A percentile compares a stretch with the other conserved stretches of the same genome.
These are phyloP conservation scores for Tetropium fuscum DNA, from an alignment of 2,888 invertebrate species.

Conservation along the genomic window DNA sequence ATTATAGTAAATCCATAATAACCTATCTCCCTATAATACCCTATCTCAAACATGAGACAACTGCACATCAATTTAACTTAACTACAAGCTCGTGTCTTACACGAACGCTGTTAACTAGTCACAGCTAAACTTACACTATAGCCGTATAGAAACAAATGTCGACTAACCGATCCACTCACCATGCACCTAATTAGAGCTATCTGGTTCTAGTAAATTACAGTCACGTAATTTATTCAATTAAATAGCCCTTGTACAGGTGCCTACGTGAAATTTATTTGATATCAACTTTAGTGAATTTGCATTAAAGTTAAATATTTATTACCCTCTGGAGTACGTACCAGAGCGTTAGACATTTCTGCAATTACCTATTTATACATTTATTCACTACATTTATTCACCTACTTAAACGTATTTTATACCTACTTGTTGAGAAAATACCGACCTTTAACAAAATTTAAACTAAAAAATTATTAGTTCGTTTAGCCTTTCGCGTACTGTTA, in stretches of 20 bases:
- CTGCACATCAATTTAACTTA: not conserved
- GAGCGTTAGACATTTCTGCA: no score
- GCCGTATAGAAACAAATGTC: slow-evolving; percentile 14
- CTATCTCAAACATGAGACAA: not conserved
- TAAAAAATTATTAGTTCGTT: no score
- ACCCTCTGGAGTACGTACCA: not conserved
- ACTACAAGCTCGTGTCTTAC: slow-evolving; percentile 15
- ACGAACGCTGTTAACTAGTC: slow-evolving; percentile 21
- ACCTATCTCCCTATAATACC: no score
- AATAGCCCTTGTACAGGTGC: slow-evolving; percentile 38
- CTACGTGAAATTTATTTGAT: slow-evolving; percentile 41
- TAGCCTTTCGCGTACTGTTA: no score
- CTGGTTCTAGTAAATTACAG: slow-evolving; percentile 30
- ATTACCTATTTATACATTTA: no score
- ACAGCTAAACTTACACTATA: slow-evolving; percentile 9
- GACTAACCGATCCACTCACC: slow-evolving; percentile 25
- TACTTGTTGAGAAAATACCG: no score
- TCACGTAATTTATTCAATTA: slow-evolving; percentile 45
- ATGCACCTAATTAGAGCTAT: slow-evolving; percentile 38
- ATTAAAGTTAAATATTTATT: slow-evolving; percentile 3
- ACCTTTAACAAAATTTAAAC: no score
- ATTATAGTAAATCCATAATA: no score
- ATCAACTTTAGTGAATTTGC: slow-evolving; percentile 28
- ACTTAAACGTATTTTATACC: no score
- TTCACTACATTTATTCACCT: no score